These are phyloP conservation scores for Sphinx pinastri DNA, from an alignment of 2,888 invertebrate species.

Conservation along the genomic window DNA sequence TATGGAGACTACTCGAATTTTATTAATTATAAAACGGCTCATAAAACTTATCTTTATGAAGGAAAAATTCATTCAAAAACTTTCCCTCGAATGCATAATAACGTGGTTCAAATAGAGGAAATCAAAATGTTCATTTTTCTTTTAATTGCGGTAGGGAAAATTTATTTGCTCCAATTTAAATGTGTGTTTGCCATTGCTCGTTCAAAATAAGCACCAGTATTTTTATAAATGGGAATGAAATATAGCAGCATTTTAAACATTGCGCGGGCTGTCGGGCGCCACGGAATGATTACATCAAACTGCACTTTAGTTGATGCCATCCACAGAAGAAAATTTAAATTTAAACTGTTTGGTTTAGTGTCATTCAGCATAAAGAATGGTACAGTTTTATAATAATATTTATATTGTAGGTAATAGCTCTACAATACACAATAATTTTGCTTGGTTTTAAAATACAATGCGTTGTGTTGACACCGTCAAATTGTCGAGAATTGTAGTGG, in stretches of 20 bases:
- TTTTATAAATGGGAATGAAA: slow-evolving; percentile 35
- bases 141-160: slow-evolving; percentile 3
- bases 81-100: neutral
- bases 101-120: neutral
- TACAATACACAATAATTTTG: too few relatives aligned
- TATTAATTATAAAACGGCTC: neutral
- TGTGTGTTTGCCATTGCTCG: slow-evolving; percentile 28
- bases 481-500: too few relatives aligned
- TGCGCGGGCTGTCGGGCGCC: slow-evolving; percentile 43
- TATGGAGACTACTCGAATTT: neutral
- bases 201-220: slow-evolving; percentile 36
- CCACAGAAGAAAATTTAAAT: slow-evolving; percentile 45
- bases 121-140: neutral
- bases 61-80: neutral
- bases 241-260: slow-evolving; percentile 41
- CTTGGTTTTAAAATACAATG: too few relatives aligned
- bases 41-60: slow-evolving; percentile 5
- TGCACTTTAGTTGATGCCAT: slow-evolving; percentile 46
- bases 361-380: slow-evolving; percentile 30
- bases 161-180: slow-evolving; percentile 7
- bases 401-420: too few relatives aligned
- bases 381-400: too few relatives aligned
- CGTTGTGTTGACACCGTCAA: too few relatives aligned
- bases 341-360: slow-evolving; percentile 36
- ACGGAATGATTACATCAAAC: slow-evolving; percentile 48